phyloP scores from a whole-genome alignment of 2,797 vertebrate species.

The Takifugu rubripes region DNA sequence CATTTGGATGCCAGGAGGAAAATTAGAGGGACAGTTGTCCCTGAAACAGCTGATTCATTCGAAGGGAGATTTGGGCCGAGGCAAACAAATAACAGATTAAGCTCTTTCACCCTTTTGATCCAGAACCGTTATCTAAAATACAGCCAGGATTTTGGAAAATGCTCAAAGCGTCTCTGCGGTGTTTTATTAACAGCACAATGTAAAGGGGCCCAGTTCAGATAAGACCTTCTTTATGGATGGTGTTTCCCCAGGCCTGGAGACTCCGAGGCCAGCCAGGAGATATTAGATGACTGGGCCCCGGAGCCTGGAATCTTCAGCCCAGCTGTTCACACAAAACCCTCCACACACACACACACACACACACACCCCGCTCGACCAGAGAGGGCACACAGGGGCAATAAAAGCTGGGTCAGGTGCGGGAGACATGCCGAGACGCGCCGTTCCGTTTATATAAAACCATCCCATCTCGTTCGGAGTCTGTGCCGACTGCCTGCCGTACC shows the following conservation, averaged over 20 bases:
- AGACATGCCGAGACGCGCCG: conserved; percentile 35
- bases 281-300: conserved; percentile 63
- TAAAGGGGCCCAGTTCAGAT: conserved; percentile 60
- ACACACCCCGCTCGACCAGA: conserved; percentile 36
- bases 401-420: conserved; percentile 69
- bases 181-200: conserved; percentile 65
- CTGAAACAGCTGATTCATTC: conserved; percentile 31
- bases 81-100: conserved; percentile 36
- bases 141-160: conserved; percentile 44
- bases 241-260: conserved; percentile 56
- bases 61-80: conserved; percentile 13
- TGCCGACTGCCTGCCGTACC: conserved; percentile 16
- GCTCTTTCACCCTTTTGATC: conserved; percentile 47
- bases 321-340: conserved; percentile 79
- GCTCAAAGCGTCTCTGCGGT: conserved; percentile 55
- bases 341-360: conserved; percentile 18
- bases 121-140: conserved; percentile 45
- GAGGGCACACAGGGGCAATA: conserved; percentile 65
- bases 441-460: conserved; percentile 1
- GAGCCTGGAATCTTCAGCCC: conserved; percentile 56
- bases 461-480: conserved; percentile 17
- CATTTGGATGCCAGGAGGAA: conserved; percentile 23
- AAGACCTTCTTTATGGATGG: conserved; percentile 66
- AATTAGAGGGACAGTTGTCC: conserved; percentile 26
- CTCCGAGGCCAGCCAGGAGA: conserved; percentile 60